Percentiles rank a stretch among this genome's conserved stretches.
Conservation (phyloP, 2,113 vertebrate species). For the Machaerirhynchus nigripectus region DNA sequence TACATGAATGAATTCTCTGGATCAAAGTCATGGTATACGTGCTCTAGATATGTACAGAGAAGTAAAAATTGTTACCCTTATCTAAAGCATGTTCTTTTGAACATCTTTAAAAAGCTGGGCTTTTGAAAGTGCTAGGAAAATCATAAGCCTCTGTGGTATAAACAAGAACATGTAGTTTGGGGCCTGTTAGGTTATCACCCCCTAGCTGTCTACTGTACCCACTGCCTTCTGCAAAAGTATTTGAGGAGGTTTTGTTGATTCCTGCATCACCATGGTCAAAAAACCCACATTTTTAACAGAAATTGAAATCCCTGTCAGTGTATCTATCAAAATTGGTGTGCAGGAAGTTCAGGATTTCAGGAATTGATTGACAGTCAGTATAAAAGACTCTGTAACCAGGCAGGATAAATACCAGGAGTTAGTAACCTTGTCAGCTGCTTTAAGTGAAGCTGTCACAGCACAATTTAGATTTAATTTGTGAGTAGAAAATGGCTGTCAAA, state of each 20-base stretch:
- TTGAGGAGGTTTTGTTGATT: background rate
- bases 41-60: background rate
- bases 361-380: background rate
- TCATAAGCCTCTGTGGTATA: background rate
- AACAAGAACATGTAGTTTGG: background rate
- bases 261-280: rapidly evolving
- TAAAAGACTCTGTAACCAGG: background rate
- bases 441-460: background rate
- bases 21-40: background rate
- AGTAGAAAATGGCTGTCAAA: background rate
- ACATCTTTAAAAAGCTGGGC: background rate
- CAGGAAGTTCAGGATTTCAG: background rate
- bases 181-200: background rate
- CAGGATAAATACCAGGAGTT: background rate
- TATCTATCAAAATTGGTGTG: background rate
- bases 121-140: background rate
- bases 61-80: background rate
- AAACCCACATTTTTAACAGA: background rate
- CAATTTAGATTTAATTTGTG: background rate
- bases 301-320: background rate
- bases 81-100: background rate
- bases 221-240: background rate
- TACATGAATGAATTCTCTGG: background rate
- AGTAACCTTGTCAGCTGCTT: background rate
- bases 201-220: background rate